Percentiles rank a stretch among this genome's conserved stretches.
Evolutionary conservation across 1,140 invertebrate genomes (phyloP).

Genomic region (Calliphora vicina): DNA sequence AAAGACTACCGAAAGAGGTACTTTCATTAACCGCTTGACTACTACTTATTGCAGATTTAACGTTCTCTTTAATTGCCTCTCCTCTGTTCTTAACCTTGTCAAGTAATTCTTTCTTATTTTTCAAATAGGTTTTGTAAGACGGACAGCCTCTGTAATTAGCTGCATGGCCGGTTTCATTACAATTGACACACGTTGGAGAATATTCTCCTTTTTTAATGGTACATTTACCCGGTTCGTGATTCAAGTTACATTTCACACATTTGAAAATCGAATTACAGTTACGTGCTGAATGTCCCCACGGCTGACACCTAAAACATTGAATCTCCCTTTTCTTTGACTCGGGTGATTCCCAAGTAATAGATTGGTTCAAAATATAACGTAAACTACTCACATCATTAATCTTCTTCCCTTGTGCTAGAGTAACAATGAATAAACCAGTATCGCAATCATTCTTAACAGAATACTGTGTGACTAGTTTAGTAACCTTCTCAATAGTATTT

Average conservation of each 20-base stretch:
- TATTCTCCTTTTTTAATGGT: neutral
- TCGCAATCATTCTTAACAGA: neutral
- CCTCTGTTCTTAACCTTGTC: neutral
- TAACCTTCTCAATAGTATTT: neutral
- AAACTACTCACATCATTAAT: neutral
- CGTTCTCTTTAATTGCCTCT: neutral
- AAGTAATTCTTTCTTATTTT: neutral
- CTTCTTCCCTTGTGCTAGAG: neutral
- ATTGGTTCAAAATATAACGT: neutral
- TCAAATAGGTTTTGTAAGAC: neutral
- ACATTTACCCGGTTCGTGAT: neutral
- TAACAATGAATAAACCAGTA: neutral
- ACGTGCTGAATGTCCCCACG: neutral
- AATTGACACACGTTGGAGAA: neutral
- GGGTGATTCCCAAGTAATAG: neutral
- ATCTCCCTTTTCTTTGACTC: neutral
- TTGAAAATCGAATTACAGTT: neutral
- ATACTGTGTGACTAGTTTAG: neutral
- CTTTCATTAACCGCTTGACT: no score
- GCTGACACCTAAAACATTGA: slow-evolving; percentile 8
- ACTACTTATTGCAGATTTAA: no score
- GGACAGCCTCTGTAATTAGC: neutral
- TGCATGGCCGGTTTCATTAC: neutral
- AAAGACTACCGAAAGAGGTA: no score
- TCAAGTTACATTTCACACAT: slow-evolving; percentile 8